Conservation (phyloP, 2,797 vertebrate genomes). For the Cynopterus sphinx region DNA sequence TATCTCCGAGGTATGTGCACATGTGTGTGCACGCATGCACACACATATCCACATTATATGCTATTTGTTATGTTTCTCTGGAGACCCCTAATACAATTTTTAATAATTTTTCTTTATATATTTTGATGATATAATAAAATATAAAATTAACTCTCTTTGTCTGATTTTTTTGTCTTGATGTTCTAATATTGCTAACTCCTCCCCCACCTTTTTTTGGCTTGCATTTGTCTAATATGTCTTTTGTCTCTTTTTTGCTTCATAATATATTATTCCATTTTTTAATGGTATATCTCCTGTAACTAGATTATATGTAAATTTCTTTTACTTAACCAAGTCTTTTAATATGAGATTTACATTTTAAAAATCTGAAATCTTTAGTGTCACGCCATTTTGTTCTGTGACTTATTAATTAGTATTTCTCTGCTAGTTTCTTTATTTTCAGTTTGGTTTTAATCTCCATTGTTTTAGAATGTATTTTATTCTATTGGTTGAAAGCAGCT, state of each 20-base stretch:
- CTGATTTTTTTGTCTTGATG: background rate
- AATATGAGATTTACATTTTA: conserved; percentile 25
- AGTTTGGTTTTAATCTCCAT: background rate
- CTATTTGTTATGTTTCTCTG: conserved; percentile 21
- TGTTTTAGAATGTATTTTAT: conserved; percentile 21
- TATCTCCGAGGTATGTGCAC: background rate
- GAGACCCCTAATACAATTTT: conserved; percentile 14
- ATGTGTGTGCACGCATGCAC: background rate
- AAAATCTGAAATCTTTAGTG: conserved; percentile 9
- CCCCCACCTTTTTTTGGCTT: background rate
- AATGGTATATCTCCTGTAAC: background rate
- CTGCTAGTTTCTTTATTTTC: background rate
- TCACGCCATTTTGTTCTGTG: background rate
- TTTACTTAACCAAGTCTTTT: conserved; percentile 36
- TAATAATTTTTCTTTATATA: conserved; percentile 28
- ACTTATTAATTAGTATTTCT: conserved; percentile 28
- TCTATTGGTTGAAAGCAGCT: conserved; percentile 36
- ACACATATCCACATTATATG: background rate
- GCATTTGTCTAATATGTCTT: background rate
- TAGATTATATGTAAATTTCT: conserved; percentile 46
- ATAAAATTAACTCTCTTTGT: conserved; percentile 2
- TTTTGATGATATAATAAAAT: background rate
- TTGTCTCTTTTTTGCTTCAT: conserved; percentile 35
- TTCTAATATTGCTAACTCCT: conserved; percentile 5
- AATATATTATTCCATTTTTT: background rate